Percentiles rank a stretch among this genome's conserved stretches.
phyloP scores from a whole-genome alignment of 2,113 vertebrate species.

The Halcyon malimbica region DNA sequence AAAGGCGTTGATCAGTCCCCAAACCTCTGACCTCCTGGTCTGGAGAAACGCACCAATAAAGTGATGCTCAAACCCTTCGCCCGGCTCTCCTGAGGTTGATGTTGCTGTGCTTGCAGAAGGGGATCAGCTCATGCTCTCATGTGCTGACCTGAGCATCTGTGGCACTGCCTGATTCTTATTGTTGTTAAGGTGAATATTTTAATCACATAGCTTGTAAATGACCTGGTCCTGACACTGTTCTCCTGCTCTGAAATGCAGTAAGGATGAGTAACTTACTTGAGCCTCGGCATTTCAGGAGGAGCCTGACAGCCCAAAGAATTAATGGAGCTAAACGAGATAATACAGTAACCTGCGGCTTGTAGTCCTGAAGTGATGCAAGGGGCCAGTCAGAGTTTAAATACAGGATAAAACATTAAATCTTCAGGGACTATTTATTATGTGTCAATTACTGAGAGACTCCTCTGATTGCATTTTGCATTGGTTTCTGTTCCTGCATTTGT shows the following conservation, averaged over 20 bases:
- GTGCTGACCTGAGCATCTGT: background rate
- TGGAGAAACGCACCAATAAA: background rate
- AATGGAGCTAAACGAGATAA: background rate
- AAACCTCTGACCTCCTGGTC: conserved; percentile 73
- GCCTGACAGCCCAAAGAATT: background rate
- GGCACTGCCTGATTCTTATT: background rate
- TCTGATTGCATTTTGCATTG: too few species aligned
- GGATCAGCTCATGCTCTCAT: background rate
- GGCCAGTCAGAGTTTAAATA: background rate
- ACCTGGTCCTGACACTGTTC: background rate
- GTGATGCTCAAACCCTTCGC: background rate
- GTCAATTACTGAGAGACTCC: background rate
- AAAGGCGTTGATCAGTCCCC: conserved; percentile 72
- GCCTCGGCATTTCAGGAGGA: background rate
- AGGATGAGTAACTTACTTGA: background rate
- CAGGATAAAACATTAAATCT: background rate
- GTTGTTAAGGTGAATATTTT: background rate
- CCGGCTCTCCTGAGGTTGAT: background rate
- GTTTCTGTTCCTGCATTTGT: background rate
- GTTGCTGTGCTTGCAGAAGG: background rate
- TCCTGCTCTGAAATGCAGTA: background rate
- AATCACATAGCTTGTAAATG: fast-evolving
- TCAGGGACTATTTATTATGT: background rate
- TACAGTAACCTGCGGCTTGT: background rate
- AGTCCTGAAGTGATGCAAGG: background rate